Evolutionary conservation across 2,888 invertebrate species (phyloP), one percentile per base, ranked within the genome.

Genomic region (Diaphora mendica): DNA sequence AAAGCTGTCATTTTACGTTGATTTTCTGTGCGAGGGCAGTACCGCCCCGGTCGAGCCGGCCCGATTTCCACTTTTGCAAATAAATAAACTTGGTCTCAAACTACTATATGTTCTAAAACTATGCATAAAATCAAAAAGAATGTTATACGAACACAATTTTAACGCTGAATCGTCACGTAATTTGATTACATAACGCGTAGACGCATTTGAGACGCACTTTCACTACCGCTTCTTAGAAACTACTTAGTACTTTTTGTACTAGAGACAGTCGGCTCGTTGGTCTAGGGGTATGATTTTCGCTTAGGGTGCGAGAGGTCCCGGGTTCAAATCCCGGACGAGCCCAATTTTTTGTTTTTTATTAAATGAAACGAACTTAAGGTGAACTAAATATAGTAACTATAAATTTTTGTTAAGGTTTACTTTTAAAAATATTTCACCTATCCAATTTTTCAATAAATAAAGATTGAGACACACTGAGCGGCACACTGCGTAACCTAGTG

Each of bases 321-420:
- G 96, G 96, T 96, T 96, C 95, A 96, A 96, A 95, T 96, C 96
- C 96, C 96, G 96, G 95, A 95, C 95, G 96, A 95, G 95, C 96
- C 96, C 96, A 82, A 77, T n/a, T 78, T 88, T 90, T 88, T 13
- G n/a, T n/a, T n/a, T n/a, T n/a, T n/a, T n/a, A n/a, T n/a, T n/a
- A n/a, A n/a, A n/a, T n/a, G n/a, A n/a, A n/a, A n/a, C n/a, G n/a
- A n/a, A n/a, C n/a, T n/a, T n/a, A n/a, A n/a, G n/a, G n/a, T n/a
- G n/a, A n/a, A n/a, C n/a, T n/a, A n/a, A n/a, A n/a, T n/a, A n/a
- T n/a, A n/a, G n/a, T n/a, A n/a, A n/a, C n/a, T n/a, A n/a, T n/a
- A n/a, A n/a, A n/a, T n/a, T n/a, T n/a, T n/a, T n/a, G n/a, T n/a
- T n/a, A n/a, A n/a, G n/a, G n/a, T n/a, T n/a, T n/a, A n/a, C n/a